Evolutionary conservation across 2,888 invertebrate genomes (phyloP).

Genomic region (Acrocera orbiculus): DNA sequence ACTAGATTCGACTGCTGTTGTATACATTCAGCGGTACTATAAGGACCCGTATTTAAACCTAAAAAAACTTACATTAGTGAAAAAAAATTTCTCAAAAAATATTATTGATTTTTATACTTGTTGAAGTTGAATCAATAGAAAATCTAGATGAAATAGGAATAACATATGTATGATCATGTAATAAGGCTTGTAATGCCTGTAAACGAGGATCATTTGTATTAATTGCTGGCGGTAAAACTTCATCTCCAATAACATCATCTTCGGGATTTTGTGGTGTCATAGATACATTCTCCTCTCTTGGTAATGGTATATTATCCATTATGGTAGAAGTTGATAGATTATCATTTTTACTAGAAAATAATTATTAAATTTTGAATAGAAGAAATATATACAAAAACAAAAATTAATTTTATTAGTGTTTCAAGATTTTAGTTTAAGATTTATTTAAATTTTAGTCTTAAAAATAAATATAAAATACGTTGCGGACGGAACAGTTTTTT

Average conservation of each 20-base stretch:
- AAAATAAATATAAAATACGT: too few relatives aligned
- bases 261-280: constrained; percentile 17
- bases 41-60: too few relatives aligned
- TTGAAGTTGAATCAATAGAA: constrained; percentile 13
- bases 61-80: too few relatives aligned
- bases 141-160: constrained; percentile 19
- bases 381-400: background rate
- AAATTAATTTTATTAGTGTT: background rate
- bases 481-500: too few relatives aligned
- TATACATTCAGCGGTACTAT: too few relatives aligned
- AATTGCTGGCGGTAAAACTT: constrained; percentile 27
- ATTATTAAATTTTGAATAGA: too few relatives aligned
- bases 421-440: background rate
- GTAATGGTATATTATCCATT: constrained; percentile 16
- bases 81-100: too few relatives aligned
- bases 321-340: constrained; percentile 12
- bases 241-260: constrained; percentile 29
- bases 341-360: constrained; percentile 14
- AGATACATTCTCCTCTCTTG: constrained; percentile 11
- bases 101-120: too few relatives aligned
- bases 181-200: constrained; percentile 25
- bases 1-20: too few relatives aligned
- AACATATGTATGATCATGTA: constrained; percentile 30
- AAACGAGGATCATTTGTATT: constrained; percentile 24
- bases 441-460: background rate